Evolutionary conservation across 2,113 vertebrate genomes (phyloP).

Genomic region (Hemiprocne comata): DNA sequence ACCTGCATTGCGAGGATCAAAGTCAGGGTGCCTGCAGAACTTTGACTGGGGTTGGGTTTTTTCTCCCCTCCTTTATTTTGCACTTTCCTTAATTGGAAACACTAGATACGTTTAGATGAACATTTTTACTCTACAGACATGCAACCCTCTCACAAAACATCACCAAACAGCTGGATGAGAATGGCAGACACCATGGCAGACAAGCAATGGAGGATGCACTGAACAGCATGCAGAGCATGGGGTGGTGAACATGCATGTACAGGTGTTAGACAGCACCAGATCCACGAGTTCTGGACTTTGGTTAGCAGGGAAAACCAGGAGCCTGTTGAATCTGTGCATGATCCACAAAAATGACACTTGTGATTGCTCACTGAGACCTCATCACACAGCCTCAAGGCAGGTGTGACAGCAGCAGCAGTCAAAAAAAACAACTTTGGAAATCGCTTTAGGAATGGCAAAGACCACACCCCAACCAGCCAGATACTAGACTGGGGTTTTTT

Average conservation of each 20-base stretch:
- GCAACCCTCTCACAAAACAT: neutral
- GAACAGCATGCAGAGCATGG: conserved; percentile 9
- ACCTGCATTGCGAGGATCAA: neutral
- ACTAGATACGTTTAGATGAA: neutral
- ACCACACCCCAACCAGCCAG: neutral
- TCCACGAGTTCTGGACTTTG: neutral
- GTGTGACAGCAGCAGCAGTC: neutral
- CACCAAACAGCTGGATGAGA: neutral
- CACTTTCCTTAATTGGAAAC: neutral
- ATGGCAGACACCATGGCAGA: neutral
- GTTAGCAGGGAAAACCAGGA: conserved; percentile 35
- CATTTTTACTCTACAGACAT: neutral
- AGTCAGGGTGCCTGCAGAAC: neutral
- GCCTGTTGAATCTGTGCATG: conserved; percentile 76
- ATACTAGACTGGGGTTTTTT: neutral
- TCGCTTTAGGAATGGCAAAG: neutral
- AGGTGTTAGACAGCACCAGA: neutral
- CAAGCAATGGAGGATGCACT: neutral
- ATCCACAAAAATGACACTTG: neutral
- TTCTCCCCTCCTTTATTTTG: neutral
- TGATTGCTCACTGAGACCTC: neutral
- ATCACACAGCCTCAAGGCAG: neutral
- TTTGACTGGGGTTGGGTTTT: too few species aligned
- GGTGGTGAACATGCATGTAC: conserved; percentile 27
- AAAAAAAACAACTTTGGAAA: neutral